These are phyloP conservation scores for Ancistrus triradiatus DNA, from an alignment of 2,113 vertebrate species.

Conservation along the genomic window DNA sequence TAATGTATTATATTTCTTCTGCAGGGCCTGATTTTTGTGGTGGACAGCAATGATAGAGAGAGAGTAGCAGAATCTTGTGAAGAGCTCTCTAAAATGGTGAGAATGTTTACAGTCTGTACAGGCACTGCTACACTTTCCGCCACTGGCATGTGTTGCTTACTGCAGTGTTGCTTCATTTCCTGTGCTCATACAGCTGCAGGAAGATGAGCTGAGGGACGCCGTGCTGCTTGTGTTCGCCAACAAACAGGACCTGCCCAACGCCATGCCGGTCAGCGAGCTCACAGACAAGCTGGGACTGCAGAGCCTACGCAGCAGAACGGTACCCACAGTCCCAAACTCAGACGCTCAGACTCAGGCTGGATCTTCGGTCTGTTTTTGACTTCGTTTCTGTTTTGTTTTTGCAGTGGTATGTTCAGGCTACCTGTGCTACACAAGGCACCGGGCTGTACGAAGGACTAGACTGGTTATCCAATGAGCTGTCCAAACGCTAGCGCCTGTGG, in stretches of 20 bases:
- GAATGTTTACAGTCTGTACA: background rate
- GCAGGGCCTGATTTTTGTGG: constrained; percentile 91
- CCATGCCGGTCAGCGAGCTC: constrained; percentile 81
- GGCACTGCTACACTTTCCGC: background rate
- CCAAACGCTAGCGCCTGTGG: constrained; percentile 62
- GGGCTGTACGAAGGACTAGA: constrained; percentile 89
- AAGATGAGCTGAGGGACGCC: constrained; percentile 83
- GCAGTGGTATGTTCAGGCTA: constrained; percentile 85
- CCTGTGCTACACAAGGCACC: constrained; percentile 83
- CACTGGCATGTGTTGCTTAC: background rate
- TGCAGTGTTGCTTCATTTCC: background rate
- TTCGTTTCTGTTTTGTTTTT: constrained; percentile 30
- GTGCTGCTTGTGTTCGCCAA: constrained; percentile 88
- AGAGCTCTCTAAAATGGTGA: constrained; percentile 87
- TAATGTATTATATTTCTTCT: background rate
- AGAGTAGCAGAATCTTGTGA: constrained; percentile 82
- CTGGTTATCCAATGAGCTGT: constrained; percentile 85
- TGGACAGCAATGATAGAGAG: constrained; percentile 91
- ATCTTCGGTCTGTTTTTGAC: constrained; percentile 30
- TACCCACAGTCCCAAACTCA: constrained; percentile 45
- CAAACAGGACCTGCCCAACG: constrained; percentile 93
- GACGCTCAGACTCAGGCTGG: background rate
- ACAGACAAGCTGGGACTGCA: constrained; percentile 82
- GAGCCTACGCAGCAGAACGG: constrained; percentile 72
- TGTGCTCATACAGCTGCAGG: constrained; percentile 67